Evolutionary conservation across 2,797 vertebrate species (phyloP).

Genomic region (Schizopygopsis malacanthus): DNA sequence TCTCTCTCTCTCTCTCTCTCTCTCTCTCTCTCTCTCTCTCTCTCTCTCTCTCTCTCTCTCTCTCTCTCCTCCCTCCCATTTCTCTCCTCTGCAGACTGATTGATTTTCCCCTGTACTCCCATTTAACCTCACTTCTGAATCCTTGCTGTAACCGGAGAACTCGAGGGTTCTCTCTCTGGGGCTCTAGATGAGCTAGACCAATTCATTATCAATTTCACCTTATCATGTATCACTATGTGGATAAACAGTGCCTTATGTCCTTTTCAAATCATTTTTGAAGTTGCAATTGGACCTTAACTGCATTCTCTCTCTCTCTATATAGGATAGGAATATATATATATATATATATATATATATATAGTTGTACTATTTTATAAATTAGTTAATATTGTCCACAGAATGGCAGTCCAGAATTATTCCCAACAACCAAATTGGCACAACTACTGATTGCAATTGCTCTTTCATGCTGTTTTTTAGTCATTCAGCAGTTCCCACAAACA

Average conservation of each 20-base stretch:
- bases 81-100: conserved; percentile 48
- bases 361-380: not conserved
- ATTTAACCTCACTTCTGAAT: conserved; percentile 42
- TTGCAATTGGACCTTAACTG: not conserved
- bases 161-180: conserved; percentile 10
- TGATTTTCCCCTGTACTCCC: conserved; percentile 40
- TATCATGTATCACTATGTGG: conserved; percentile 10
- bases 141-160: conserved; percentile 22
- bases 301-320: not conserved
- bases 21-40: not conserved
- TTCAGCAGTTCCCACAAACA: conserved; percentile 6
- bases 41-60: conserved; percentile 10
- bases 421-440: conserved; percentile 10
- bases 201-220: conserved; percentile 39
- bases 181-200: conserved; percentile 22
- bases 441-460: conserved; percentile 9
- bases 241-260: conserved; percentile 22
- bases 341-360: not conserved
- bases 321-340: not conserved
- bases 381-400: not conserved
- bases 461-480: conserved; percentile 11
- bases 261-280: conserved; percentile 20
- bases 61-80: not conserved
- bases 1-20: not conserved
- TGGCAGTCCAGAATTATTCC: not conserved